A percentile compares a stretch with the other conserved stretches of the same genome.
phyloP scores from a whole-genome alignment of 2,113 vertebrate species.

The Ceuthmochares aereus region DNA sequence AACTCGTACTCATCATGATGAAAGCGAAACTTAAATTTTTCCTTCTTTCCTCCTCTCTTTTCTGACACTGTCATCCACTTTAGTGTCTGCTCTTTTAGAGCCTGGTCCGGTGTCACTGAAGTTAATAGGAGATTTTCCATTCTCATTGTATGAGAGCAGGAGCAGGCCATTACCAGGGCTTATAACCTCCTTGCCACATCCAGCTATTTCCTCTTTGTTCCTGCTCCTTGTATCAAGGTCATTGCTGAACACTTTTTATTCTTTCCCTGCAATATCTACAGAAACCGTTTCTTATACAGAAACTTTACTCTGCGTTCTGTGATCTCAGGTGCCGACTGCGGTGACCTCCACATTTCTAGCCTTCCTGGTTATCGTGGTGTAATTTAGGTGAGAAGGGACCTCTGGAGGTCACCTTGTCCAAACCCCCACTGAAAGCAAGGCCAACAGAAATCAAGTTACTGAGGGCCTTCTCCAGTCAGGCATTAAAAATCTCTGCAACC shows the following conservation, averaged over 20 bases:
- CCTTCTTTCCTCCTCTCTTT: slow-evolving; percentile 63
- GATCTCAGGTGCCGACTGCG: background rate
- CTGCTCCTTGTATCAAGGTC: slow-evolving; percentile 60
- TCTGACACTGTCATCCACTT: slow-evolving; percentile 57
- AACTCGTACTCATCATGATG: slow-evolving; percentile 34
- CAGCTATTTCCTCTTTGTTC: slow-evolving; percentile 67
- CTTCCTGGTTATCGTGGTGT: slow-evolving; percentile 2
- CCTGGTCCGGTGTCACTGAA: slow-evolving; percentile 59
- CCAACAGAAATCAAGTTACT: slow-evolving; percentile 12
- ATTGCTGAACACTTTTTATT: slow-evolving; percentile 55
- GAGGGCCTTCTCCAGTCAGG: slow-evolving; percentile 29
- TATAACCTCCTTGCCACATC: slow-evolving; percentile 52
- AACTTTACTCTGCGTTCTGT: background rate
- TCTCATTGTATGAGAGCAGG: slow-evolving; percentile 52
- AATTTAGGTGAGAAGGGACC: slow-evolving; percentile 9
- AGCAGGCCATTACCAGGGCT: slow-evolving; percentile 68
- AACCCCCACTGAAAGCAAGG: background rate
- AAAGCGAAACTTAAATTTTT: slow-evolving; percentile 60
- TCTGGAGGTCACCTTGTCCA: slow-evolving; percentile 2
- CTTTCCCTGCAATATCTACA: slow-evolving; percentile 3
- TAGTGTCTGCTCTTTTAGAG: slow-evolving; percentile 64
- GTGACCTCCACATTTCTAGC: background rate
- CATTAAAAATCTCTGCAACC: background rate
- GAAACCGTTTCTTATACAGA: background rate
- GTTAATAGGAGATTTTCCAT: slow-evolving; percentile 71